Base-by-base conservation (phyloP, 2,888 invertebrate species). In the Machimus rusticus region DNA sequence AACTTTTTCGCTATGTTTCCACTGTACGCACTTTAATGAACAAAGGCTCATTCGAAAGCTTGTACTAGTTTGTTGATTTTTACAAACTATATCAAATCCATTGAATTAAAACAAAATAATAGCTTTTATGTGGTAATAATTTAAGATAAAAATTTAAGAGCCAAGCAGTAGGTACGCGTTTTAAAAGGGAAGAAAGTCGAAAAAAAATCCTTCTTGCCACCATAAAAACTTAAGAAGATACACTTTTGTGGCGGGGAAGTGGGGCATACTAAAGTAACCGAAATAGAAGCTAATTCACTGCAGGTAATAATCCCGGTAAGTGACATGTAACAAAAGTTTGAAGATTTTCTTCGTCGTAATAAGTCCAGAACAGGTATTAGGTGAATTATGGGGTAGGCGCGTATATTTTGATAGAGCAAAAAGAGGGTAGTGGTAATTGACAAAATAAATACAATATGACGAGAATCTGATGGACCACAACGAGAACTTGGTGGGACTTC, bases 241-340 rank as follows among this genome's bases (percentile, higher is more conserved):
- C 16, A 46, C n/a, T 16, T 51, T 51, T 51, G 51, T 51, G 51
- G n/a, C n/a, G 51, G 19, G 51, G 51, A 51, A 51, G 5, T n/a
- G 19, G 5, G 51, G 19, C 2, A 51, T n/a, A 6, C n/a, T n/a
- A 51, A 51, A 51, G 51, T 51, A 51, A 51, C 51, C 6, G 51
- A n/a, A 51, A 51, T 51, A 51, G 6, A 51, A 84, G 74, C 28
- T 74, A 66, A 84, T 84, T 39, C 84, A 74, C 39, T 19, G 14
- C 74, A 66, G 84, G 84, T 84, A 84, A 84, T 74, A 84, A 84
- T 74, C 39, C 51, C 43, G 39, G 39, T 23, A 57, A n/a, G 31
- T 57, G 74, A 74, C 84, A 74, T 23, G n/a, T 84, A 84, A 84
- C 84, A 84, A 84, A 74, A 84, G 84, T 84, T 84, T 84, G 74